Percentiles rank a stretch among this genome's conserved stretches.
Conservation (phyloP, 2,113 vertebrate species). For the Taxidea taxus region DNA sequence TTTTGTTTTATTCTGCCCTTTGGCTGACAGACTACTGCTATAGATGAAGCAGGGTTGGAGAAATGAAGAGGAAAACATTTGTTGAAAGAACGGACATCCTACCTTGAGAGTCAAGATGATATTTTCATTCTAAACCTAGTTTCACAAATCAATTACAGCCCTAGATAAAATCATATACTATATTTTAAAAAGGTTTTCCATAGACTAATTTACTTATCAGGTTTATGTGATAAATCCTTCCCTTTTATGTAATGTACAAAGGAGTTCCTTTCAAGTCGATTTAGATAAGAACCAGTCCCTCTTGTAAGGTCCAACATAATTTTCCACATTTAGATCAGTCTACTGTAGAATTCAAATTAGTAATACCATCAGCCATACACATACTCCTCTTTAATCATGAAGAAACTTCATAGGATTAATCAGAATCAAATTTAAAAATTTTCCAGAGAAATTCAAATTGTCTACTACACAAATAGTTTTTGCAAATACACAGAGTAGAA, state of each 20-base stretch:
- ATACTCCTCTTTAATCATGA: background rate
- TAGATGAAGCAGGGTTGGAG: background rate
- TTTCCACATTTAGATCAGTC: background rate
- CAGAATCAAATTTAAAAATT: background rate
- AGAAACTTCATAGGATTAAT: background rate
- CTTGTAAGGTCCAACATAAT: background rate
- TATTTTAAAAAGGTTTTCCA: background rate
- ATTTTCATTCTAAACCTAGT: constrained; percentile 11
- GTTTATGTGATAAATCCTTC: background rate
- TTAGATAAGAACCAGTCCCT: constrained; percentile 21
- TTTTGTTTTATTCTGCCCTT: background rate
- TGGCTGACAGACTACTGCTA: background rate
- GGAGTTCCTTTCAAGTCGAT: background rate
- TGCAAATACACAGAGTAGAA: background rate
- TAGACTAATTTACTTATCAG: background rate
- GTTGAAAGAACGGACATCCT: background rate
- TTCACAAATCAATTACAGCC: background rate
- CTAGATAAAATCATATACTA: background rate
- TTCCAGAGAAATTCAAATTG: background rate
- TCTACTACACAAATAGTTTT: background rate
- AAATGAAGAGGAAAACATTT: background rate
- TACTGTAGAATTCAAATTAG: background rate
- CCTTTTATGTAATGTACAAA: background rate
- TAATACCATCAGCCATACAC: background rate
- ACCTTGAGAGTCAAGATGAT: background rate